Evolutionary conservation across 2,888 invertebrate genomes (phyloP).

Genomic region (Sminthurinus aureus): DNA sequence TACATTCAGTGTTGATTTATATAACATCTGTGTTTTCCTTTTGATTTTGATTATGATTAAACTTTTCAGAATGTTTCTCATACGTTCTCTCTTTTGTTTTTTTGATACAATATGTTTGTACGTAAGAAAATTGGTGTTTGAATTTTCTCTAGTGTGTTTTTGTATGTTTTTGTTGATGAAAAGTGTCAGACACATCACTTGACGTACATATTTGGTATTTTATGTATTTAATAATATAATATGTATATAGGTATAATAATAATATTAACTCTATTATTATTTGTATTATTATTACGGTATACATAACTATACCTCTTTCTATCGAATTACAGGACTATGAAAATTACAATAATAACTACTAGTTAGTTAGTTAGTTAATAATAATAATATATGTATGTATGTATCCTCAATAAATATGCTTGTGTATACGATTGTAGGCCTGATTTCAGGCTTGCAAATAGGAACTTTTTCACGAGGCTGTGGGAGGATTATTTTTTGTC

Average conservation of each 20-base stretch:
- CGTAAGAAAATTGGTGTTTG: neutral
- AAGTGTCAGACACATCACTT: constrained; percentile 54
- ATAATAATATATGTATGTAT: constrained; percentile 43
- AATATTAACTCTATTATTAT: constrained; percentile 36
- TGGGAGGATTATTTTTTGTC: constrained; percentile 53
- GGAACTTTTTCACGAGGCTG: constrained; percentile 58
- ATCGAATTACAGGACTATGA: constrained; percentile 57
- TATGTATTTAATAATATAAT: constrained; percentile 44
- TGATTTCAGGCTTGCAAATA: constrained; percentile 58
- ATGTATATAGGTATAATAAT: constrained; percentile 35
- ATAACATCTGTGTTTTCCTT: too few relatives aligned
- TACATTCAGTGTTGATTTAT: too few relatives aligned
- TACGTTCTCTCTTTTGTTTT: neutral
- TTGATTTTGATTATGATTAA: too few relatives aligned
- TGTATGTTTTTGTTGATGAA: constrained; percentile 47
- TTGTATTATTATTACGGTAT: constrained; percentile 39
- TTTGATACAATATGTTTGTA: neutral
- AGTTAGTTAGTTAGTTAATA: constrained; percentile 48
- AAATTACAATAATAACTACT: constrained; percentile 57
- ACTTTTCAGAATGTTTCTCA: neutral
- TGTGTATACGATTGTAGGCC: constrained; percentile 59
- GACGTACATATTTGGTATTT: constrained; percentile 49
- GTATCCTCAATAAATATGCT: constrained; percentile 58
- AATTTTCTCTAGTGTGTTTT: neutral
- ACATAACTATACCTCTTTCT: constrained; percentile 45